Evolutionary conservation across 2,797 vertebrate species (phyloP).

Genomic region (Macropus fuliginosus): DNA sequence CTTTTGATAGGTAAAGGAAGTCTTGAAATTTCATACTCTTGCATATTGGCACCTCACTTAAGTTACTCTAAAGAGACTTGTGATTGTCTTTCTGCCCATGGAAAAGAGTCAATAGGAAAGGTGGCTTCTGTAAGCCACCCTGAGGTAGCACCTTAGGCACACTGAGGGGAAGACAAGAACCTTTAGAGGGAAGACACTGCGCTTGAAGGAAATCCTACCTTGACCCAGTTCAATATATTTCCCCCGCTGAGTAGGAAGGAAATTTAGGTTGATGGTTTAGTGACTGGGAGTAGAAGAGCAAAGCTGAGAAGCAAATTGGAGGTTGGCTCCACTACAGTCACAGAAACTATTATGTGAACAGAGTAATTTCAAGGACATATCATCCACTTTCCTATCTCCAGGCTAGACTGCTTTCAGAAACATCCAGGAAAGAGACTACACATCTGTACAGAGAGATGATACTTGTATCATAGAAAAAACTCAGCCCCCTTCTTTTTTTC

Average conservation of each 20-base stretch:
- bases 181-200: neutral
- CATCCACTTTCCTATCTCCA: neutral
- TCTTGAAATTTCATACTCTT: neutral
- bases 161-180: neutral
- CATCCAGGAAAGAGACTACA: neutral
- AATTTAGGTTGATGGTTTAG: neutral
- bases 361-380: neutral
- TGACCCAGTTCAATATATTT: neutral
- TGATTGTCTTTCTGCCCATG: neutral
- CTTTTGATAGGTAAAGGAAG: neutral
- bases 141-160: neutral
- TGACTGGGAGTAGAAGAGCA: neutral
- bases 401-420: neutral
- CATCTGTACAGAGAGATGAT: neutral
- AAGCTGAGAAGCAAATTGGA: neutral
- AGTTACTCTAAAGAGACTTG: neutral
- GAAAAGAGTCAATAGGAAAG: neutral
- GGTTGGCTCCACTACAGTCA: neutral
- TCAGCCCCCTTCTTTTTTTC: neutral
- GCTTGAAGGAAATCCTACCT: neutral
- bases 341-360: neutral
- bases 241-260: neutral
- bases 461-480: neutral
- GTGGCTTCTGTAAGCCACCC: neutral
- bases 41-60: neutral